Conservation (phyloP, 2,888 invertebrate genomes). For the Cantharis lateralis region DNA sequence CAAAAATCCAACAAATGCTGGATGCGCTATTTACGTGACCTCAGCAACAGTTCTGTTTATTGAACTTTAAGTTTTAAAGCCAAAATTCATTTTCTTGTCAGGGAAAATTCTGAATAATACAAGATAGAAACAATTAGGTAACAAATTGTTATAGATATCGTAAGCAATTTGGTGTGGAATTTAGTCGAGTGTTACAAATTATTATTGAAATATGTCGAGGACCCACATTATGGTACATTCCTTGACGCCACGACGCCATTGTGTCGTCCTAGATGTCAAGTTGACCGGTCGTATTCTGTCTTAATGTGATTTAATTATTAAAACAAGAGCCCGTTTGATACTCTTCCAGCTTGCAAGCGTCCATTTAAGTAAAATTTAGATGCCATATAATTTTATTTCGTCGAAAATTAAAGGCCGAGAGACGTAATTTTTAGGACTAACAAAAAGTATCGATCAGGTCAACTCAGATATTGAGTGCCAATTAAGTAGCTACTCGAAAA, state of each 20-base stretch:
- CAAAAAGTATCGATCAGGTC: not conserved
- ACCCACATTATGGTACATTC: slow-evolving; percentile 28
- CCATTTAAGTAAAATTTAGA: slow-evolving; percentile 22
- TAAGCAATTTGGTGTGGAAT: slow-evolving; percentile 12
- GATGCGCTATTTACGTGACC: too few species aligned
- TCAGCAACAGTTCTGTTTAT: too few species aligned
- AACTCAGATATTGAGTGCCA: not conserved
- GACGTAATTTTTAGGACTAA: not conserved
- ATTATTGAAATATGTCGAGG: slow-evolving; percentile 23
- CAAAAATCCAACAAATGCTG: too few species aligned
- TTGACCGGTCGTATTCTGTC: slow-evolving; percentile 24
- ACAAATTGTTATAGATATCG: not conserved
- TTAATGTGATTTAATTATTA: slow-evolving; percentile 23
- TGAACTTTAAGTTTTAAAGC: too few species aligned
- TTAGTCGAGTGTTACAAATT: slow-evolving; percentile 26
- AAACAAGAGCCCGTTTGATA: slow-evolving; percentile 4
- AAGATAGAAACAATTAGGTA: not conserved
- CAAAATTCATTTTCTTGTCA: not conserved
- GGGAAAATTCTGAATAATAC: not conserved
- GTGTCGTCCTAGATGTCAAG: slow-evolving; percentile 21
- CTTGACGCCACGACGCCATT: slow-evolving; percentile 23
- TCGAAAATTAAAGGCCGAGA: not conserved
- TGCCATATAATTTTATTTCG: not conserved
- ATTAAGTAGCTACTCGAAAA: not conserved
- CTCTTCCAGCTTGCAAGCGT: slow-evolving; percentile 9